Percentiles rank a stretch among this genome's conserved stretches.
phyloP scores from a whole-genome alignment of 2,113 vertebrate species.

The Platycercus adscitus region DNA sequence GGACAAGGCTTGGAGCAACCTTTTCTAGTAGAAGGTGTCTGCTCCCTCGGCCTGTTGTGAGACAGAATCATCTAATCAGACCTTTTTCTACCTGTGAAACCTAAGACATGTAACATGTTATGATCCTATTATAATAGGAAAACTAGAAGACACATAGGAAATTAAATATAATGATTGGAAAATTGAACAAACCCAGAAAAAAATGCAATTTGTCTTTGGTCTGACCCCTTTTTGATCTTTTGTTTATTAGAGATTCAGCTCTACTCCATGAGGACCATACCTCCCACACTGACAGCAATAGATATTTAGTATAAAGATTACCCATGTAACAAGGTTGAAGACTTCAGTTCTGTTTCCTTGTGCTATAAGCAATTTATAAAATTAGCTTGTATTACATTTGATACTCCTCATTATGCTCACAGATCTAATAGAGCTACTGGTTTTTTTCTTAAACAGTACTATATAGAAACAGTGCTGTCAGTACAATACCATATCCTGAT shows the following conservation, averaged over 20 bases:
- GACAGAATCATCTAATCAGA: not conserved
- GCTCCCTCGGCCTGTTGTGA: not conserved
- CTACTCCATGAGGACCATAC: not conserved
- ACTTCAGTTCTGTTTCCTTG: not conserved
- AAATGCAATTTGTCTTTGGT: not conserved
- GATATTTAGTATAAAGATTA: not conserved
- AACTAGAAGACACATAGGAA: not conserved
- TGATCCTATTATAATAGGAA: not conserved
- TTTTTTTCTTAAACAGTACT: not conserved
- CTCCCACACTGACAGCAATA: not conserved
- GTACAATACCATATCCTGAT: fast-evolving
- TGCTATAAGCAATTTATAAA: not conserved
- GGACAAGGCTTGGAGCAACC: no score
- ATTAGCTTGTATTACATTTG: not conserved
- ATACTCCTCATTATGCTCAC: not conserved
- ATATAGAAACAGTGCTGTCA: not conserved
- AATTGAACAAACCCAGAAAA: not conserved
- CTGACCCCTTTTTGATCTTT: not conserved
- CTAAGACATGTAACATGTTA: not conserved
- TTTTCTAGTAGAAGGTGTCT: not conserved
- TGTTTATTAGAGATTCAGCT: not conserved
- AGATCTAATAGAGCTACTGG: not conserved
- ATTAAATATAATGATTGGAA: not conserved
- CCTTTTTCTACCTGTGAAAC: not conserved
- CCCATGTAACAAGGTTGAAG: not conserved